Percentiles rank a stretch among this genome's conserved stretches.
phyloP scores from a whole-genome alignment of 2,888 invertebrate species.

The Lycaena phlaeas region DNA sequence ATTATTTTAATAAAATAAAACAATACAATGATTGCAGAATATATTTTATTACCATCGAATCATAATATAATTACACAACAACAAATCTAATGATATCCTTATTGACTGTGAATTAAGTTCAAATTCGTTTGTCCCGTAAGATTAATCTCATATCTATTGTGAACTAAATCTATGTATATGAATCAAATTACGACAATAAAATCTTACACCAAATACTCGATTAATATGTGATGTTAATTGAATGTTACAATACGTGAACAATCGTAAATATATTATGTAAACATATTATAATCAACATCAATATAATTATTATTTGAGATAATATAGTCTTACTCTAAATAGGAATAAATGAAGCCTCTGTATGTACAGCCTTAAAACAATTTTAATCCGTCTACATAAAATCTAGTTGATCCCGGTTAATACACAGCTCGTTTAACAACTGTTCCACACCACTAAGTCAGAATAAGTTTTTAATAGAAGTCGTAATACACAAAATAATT shows the following conservation, averaged over 20 bases:
- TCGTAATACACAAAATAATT: constrained; percentile 15
- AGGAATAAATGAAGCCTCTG: constrained; percentile 27
- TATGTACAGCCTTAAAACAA: constrained; percentile 40
- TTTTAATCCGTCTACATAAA: constrained; percentile 46
- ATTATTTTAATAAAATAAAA: constrained; percentile 5
- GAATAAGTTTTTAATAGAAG: constrained; percentile 16
- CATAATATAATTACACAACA: constrained; percentile 7
- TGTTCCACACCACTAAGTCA: constrained; percentile 21
- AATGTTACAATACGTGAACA: constrained; percentile 8
- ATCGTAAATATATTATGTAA: constrained; percentile 8
- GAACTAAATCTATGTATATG: constrained; percentile 3
- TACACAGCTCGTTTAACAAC: constrained; percentile 27
- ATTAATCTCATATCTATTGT: constrained; percentile 2
- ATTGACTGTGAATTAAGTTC: constrained; percentile 1
- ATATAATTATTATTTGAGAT: constrained; percentile 7
- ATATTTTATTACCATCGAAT: constrained; percentile 8
- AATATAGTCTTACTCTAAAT: constrained; percentile 14
- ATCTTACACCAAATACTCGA: constrained; percentile 1
- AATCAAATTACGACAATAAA: neutral
- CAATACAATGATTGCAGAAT: neutral
- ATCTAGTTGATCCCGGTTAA: constrained; percentile 69
- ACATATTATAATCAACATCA: neutral
- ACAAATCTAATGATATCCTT: constrained; percentile 9
- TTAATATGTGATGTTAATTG: neutral
- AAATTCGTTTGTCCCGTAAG: neutral